A percentile compares a stretch with the other conserved stretches of the same genome.
phyloP scores from a whole-genome alignment of 2,797 vertebrate species.

The Esox masquinongy region DNA sequence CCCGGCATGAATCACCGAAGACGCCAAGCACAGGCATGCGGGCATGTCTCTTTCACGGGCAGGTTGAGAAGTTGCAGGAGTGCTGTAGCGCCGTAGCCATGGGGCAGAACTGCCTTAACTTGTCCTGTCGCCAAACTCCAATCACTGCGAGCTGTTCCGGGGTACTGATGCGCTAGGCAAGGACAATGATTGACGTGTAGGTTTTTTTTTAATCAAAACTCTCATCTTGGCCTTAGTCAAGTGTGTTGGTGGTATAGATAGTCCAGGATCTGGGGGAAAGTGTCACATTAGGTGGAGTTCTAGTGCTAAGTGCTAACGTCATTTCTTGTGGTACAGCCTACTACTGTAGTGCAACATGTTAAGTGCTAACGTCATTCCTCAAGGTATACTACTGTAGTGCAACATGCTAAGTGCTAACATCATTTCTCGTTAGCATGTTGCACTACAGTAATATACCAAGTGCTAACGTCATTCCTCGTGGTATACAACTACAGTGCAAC shows the following conservation, averaged over 20 bases:
- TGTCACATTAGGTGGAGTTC: neutral
- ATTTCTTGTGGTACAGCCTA: too few species aligned
- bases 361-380: too few species aligned
- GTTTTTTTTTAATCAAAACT: neutral
- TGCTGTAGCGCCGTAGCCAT: slow-evolving; percentile 49
- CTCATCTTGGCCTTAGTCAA: neutral
- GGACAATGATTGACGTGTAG: neutral
- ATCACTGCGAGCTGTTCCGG: slow-evolving; percentile 20
- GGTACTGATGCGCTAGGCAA: neutral
- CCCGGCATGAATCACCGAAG: slow-evolving; percentile 54
- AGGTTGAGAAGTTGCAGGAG: slow-evolving; percentile 55
- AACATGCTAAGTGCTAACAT: neutral
- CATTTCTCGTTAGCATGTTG: slow-evolving; percentile 27
- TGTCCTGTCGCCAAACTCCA: slow-evolving; percentile 49
- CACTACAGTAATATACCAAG: slow-evolving; percentile 35
- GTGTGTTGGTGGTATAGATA: neutral
- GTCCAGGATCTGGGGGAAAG: neutral
- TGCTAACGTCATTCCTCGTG: slow-evolving; percentile 59
- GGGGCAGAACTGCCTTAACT: slow-evolving; percentile 51
- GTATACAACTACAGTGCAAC: slow-evolving; percentile 45
- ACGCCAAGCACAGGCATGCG: slow-evolving; percentile 30
- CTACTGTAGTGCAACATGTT: too few species aligned
- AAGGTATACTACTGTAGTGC: too few species aligned
- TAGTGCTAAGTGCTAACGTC: slow-evolving; percentile 25
- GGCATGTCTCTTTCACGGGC: slow-evolving; percentile 59